A percentile compares a stretch with the other conserved stretches of the same genome.
These are phyloP conservation scores for Decapterus maruadsi DNA, from an alignment of 2,797 vertebrate genomes.

Conservation along the genomic window DNA sequence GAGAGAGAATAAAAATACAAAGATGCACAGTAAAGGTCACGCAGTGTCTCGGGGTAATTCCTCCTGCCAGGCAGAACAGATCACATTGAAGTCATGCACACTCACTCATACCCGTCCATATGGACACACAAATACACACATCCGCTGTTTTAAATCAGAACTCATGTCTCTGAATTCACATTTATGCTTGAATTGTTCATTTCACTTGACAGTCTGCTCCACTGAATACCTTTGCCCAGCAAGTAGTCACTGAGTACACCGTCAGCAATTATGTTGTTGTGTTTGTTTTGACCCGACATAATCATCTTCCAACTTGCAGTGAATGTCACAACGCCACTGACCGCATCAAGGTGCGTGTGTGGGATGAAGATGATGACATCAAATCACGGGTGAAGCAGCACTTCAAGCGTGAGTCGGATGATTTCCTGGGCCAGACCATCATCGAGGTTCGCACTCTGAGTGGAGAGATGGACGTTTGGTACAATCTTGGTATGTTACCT, in stretches of 20 bases:
- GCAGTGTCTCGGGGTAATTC: constrained; percentile 31
- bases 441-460: constrained; percentile 98
- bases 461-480: constrained; percentile 99
- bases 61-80: constrained; percentile 25
- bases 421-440: constrained; percentile 97
- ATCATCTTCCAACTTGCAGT: constrained; percentile 78
- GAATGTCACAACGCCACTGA: constrained; percentile 98
- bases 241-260: constrained; percentile 46
- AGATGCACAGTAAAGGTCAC: constrained; percentile 61
- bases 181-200: constrained; percentile 46
- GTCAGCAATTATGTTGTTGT: constrained; percentile 29
- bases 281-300: constrained; percentile 29
- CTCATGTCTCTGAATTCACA: constrained; percentile 16
- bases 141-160: constrained; percentile 13
- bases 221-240: constrained; percentile 30
- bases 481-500: constrained; percentile 91
- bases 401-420: constrained; percentile 98
- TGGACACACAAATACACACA: constrained; percentile 11
- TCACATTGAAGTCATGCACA: constrained; percentile 1
- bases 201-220: constrained; percentile 38
- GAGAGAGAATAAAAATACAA: neutral
- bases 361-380: constrained; percentile 99
- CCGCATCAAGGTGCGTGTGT: constrained; percentile 97
- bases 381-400: constrained; percentile 98
- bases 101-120: constrained; percentile 1